These are phyloP conservation scores for Cairina moschata DNA, from an alignment of 2,113 vertebrate species.

Conservation along the genomic window DNA sequence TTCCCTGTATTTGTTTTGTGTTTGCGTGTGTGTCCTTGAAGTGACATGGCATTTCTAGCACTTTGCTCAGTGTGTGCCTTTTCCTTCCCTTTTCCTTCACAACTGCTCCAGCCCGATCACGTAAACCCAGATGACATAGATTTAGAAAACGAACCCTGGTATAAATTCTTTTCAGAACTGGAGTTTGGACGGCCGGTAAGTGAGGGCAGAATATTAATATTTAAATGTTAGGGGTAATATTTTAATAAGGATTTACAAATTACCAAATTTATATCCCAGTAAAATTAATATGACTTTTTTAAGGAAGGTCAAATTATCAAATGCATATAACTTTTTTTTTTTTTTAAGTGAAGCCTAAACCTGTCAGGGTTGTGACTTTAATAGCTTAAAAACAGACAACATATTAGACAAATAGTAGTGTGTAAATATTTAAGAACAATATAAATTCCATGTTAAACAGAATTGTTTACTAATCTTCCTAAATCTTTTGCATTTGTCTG, in stretches of 20 bases:
- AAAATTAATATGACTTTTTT: background rate
- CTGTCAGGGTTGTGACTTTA: background rate
- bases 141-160: conserved; percentile 99
- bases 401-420: background rate
- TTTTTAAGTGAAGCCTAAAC: background rate
- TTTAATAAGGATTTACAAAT: conserved; percentile 23
- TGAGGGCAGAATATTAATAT: conserved; percentile 81
- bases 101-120: conserved; percentile 90
- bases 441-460: background rate
- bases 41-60: conserved; percentile 69
- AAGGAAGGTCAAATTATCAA: background rate
- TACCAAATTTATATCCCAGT: background rate
- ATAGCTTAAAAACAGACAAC: background rate
- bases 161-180: conserved; percentile 99
- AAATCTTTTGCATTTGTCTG: background rate
- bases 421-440: background rate
- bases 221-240: conserved; percentile 58
- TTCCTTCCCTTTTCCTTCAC: conserved; percentile 82
- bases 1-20: conserved; percentile 32
- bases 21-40: conserved; percentile 44
- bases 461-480: background rate
- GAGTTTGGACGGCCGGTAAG: conserved; percentile 99
- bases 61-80: conserved; percentile 80
- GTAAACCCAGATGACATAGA: conserved; percentile 97
- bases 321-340: background rate